Conservation (phyloP, 2,888 invertebrate genomes). For the Lepeophtheirus nordmannii region DNA sequence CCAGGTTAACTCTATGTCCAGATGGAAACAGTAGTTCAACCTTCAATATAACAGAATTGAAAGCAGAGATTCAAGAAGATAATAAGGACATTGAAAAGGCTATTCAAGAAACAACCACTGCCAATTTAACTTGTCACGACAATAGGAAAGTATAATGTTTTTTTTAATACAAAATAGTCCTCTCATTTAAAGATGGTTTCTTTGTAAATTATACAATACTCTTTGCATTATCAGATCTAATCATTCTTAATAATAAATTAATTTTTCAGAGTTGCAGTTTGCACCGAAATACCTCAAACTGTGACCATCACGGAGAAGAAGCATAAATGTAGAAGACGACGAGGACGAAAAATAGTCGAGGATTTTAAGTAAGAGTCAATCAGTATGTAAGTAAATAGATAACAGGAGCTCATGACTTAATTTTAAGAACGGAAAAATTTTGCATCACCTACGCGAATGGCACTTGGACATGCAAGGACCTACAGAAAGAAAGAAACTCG, state of each 20-base stretch:
- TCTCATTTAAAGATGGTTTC: no score
- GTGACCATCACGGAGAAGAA: constrained; percentile 15
- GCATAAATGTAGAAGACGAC: constrained; percentile 5
- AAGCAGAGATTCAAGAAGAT: neutral
- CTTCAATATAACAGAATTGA: neutral
- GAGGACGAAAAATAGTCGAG: neutral
- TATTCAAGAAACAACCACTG: neutral
- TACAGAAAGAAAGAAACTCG: neutral
- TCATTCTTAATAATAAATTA: no score
- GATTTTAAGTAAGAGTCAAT: neutral
- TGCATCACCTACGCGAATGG: constrained; percentile 13
- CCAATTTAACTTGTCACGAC: neutral
- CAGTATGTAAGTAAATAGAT: no score
- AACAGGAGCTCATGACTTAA: no score
- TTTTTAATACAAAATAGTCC: no score
- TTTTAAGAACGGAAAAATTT: neutral
- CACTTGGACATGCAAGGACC: neutral
- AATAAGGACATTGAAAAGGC: neutral
- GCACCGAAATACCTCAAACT: constrained; percentile 10
- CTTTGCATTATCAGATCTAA: no score
- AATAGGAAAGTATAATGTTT: no score
- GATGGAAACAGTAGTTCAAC: neutral
- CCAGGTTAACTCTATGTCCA: neutral
- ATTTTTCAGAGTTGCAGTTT: constrained; percentile 9
- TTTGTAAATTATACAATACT: no score